A percentile compares a stretch with the other conserved stretches of the same genome.
Evolutionary conservation across 2,888 invertebrate genomes (phyloP).

Genomic region (Norana najaformis): DNA sequence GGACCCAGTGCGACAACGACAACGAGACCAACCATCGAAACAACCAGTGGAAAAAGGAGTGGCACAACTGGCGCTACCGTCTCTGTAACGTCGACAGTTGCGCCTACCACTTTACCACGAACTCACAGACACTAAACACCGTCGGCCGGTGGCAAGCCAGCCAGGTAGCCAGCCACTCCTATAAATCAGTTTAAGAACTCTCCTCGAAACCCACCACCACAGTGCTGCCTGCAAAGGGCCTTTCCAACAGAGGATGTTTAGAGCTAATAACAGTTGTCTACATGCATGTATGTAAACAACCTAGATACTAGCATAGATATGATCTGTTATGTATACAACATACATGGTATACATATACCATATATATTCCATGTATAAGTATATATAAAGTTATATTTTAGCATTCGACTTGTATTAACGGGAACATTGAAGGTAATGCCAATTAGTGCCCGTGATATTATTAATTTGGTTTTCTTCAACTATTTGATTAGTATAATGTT

Average conservation of each 20-base stretch:
- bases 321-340: background rate
- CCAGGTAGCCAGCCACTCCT: background rate
- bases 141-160: background rate
- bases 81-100: background rate
- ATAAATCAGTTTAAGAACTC: background rate
- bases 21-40: background rate
- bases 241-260: background rate
- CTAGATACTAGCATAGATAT: background rate
- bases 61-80: background rate
- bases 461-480: background rate
- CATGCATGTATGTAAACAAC: background rate
- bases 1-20: background rate
- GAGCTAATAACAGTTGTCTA: background rate
- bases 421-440: background rate
- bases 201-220: background rate
- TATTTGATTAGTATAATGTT: background rate
- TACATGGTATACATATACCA: background rate
- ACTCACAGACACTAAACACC: background rate
- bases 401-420: background rate
- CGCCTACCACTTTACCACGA: slow-evolving; percentile 1
- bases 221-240: background rate
- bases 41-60: background rate
- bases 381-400: background rate
- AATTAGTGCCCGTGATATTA: background rate
- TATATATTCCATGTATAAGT: background rate